A percentile compares a stretch with the other conserved stretches of the same genome.
Conservation (phyloP, 2,797 vertebrate species). For the Sebastes alutus region DNA sequence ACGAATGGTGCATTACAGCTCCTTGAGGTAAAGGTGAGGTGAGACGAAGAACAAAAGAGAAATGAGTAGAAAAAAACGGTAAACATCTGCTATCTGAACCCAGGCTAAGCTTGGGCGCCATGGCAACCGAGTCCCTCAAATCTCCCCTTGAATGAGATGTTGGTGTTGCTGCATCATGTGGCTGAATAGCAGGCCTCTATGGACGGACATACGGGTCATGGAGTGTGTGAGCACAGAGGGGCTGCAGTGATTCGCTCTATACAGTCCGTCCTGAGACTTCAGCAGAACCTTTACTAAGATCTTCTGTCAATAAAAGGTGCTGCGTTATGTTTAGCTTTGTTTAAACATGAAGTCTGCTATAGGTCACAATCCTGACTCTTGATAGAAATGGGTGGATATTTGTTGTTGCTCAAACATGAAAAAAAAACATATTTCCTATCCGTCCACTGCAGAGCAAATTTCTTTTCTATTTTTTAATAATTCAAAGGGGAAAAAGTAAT, state of each 20-base stretch:
- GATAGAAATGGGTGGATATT: background rate
- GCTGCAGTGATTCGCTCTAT: slow-evolving; percentile 11
- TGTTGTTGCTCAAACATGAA: background rate
- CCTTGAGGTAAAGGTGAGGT: slow-evolving; percentile 31
- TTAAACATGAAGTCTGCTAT: background rate
- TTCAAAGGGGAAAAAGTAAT: background rate
- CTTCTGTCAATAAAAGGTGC: background rate
- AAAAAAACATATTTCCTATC: background rate
- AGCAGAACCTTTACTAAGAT: background rate
- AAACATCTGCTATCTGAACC: slow-evolving; percentile 53
- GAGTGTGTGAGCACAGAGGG: slow-evolving; percentile 18
- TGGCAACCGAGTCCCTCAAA: slow-evolving; percentile 67
- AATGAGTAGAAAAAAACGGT: slow-evolving; percentile 27
- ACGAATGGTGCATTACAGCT: slow-evolving; percentile 33
- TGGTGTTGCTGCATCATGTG: slow-evolving; percentile 53
- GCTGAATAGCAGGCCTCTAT: slow-evolving; percentile 32
- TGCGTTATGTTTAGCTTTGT: background rate
- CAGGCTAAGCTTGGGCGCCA: slow-evolving; percentile 62
- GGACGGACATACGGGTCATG: background rate
- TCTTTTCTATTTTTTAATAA: background rate
- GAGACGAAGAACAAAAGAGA: slow-evolving; percentile 41
- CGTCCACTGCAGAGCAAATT: background rate
- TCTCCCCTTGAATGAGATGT: slow-evolving; percentile 51
- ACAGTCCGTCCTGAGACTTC: background rate
- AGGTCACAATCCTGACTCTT: background rate